phyloP scores from a whole-genome alignment of 2,113 vertebrate genomes.

The Cacatua alba region DNA sequence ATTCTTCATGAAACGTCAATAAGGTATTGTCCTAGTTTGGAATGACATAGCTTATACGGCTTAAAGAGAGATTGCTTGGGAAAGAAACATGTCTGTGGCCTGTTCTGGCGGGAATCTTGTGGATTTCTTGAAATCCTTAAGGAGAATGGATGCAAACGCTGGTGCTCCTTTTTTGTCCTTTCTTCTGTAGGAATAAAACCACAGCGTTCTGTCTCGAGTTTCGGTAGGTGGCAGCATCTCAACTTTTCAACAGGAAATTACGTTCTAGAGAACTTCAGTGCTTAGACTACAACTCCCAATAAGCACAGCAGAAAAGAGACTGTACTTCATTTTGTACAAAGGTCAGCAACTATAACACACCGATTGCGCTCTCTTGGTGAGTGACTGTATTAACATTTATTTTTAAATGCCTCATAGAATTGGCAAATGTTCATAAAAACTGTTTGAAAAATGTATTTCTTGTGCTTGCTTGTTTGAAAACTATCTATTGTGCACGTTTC shows the following conservation, averaged over 20 bases:
- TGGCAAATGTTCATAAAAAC: neutral
- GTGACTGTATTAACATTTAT: neutral
- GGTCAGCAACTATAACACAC: neutral
- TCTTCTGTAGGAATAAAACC: neutral
- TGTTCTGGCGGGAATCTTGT: neutral
- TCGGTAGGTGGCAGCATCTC: conserved; percentile 70
- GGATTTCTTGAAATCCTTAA: neutral
- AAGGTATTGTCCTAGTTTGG: neutral
- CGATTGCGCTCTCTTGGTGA: neutral
- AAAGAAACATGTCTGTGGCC: neutral
- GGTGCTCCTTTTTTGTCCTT: neutral
- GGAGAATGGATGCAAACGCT: neutral
- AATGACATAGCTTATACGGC: neutral
- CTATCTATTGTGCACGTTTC: neutral
- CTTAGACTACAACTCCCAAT: conserved; percentile 66
- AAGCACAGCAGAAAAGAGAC: neutral
- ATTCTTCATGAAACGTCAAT: neutral
- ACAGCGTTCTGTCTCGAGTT: neutral
- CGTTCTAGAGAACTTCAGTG: accelerated
- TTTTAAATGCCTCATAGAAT: neutral
- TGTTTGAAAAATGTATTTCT: neutral
- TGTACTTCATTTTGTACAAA: conserved; percentile 5
- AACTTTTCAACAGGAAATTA: neutral
- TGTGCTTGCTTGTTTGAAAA: neutral
- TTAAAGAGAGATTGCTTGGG: neutral